Conservation (phyloP, 2,888 invertebrate genomes). For the Diaprepes abbreviatus region DNA sequence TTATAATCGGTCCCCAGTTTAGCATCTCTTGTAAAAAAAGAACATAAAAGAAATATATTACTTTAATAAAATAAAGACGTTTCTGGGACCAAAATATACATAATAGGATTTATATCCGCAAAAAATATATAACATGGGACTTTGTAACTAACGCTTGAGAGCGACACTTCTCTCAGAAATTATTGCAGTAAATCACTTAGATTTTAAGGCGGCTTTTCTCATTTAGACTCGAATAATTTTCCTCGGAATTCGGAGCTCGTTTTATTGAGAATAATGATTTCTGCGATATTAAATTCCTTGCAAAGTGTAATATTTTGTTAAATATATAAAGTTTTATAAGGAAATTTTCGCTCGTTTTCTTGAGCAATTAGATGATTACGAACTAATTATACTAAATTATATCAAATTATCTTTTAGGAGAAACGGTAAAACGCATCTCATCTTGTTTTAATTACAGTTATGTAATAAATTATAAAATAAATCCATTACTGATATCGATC, state of each 20-base stretch:
- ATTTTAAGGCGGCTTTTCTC: constrained; percentile 37
- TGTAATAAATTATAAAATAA: no score
- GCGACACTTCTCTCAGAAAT: constrained; percentile 21
- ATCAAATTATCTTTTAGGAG: no score
- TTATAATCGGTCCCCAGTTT: no score
- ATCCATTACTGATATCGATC: no score
- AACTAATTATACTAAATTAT: no score
- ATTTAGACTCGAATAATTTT: constrained; percentile 33
- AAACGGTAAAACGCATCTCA: no score
- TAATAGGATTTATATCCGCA: constrained; percentile 1
- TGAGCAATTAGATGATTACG: constrained; percentile 1
- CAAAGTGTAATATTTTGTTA: constrained; percentile 14
- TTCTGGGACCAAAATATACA: constrained; percentile 1
- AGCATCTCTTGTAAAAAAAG: no score
- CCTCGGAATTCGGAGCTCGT: constrained; percentile 20
- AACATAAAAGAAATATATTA: not conserved
- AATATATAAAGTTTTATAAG: constrained; percentile 15
- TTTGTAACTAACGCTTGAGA: constrained; percentile 12
- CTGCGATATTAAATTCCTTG: constrained; percentile 34
- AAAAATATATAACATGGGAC: constrained; percentile 16
- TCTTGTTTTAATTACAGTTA: no score
- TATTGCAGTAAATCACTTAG: constrained; percentile 36
- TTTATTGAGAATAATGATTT: constrained; percentile 37
- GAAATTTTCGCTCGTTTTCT: not conserved
- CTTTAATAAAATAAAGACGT: constrained; percentile 4